Base-by-base conservation (phyloP, 2,113 vertebrate genomes). In the Baryphthengus martii region DNA sequence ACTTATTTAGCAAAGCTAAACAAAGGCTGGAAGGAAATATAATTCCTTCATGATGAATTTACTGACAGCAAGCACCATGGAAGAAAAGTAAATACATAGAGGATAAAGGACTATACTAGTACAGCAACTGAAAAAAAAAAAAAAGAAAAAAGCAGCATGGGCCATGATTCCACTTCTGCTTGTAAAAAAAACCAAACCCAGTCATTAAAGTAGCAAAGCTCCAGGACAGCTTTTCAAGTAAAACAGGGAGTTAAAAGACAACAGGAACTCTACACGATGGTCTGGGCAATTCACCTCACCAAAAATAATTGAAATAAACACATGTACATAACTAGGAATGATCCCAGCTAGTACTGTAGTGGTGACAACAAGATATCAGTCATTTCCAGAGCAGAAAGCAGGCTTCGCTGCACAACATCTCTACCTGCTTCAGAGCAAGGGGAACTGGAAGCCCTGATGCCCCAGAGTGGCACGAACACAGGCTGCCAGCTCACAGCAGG, bases 21-120 rank as follows among this genome's bases (percentile, higher is more conserved):
- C 52, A 92, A 93, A 92, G 44, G 39, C 85, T 93, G 39, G 33
- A 90, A 95, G 73, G 66, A 97, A 97, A 89, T 23, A 17, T 2
- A 91, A 75, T 55, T 88, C 90, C 66, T 91, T 85, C 50, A 56
- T 5, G 4, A 80, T 33, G 19, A 52, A 62, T 85, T 85, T 91
- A 76, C n/a, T 53, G 82, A 83, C 78, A 88, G 58, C 45, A 70
- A 93, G 71, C 20, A 53, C 53, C 37, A 42, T 1, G 25, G 37
- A 91, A 76, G 44, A 90, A 88, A 90, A 88, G 31, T 44, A 90
- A 95, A 93, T 40, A 56, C 20, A 62, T 28, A 61, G 65, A 49
- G 37, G 50, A 87, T 26, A 85, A 63, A 70, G n/a, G 35, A 72
- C 40, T 90, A 8, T 15, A 76, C 10, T 62, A 71, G 17, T 21